phyloP scores from a whole-genome alignment of 2,888 invertebrate species.

The Pheosia gnoma region DNA sequence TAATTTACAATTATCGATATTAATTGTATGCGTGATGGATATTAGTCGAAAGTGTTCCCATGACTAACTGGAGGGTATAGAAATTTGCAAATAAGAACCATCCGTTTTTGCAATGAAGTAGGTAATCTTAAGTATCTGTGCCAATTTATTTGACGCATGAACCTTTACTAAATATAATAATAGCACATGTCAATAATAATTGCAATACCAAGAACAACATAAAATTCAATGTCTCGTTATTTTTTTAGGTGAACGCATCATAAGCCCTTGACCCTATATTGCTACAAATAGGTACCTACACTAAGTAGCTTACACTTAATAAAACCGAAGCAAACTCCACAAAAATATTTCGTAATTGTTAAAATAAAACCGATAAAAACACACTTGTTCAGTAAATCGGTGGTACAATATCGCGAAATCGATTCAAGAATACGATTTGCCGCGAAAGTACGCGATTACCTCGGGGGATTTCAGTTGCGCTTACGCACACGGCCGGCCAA shows the following conservation, averaged over 20 bases:
- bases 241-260: background rate
- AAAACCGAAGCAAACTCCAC: background rate
- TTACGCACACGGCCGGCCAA: slow-evolving; percentile 63
- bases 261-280: background rate
- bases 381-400: slow-evolving; percentile 16
- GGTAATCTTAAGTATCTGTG: background rate
- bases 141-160: background rate
- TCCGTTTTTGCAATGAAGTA: background rate
- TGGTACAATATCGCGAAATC: slow-evolving; percentile 40
- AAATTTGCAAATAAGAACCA: slow-evolving; percentile 19
- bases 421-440: slow-evolving; percentile 47
- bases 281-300: background rate
- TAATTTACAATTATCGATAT: slow-evolving; percentile 41
- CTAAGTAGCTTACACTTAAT: background rate
- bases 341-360: slow-evolving; percentile 1
- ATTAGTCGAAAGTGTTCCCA: slow-evolving; percentile 39
- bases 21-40: slow-evolving; percentile 32
- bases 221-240: background rate
- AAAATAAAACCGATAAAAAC: slow-evolving; percentile 25
- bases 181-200: background rate
- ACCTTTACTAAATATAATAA: background rate
- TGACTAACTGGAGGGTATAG: slow-evolving; percentile 24
- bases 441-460: slow-evolving; percentile 42
- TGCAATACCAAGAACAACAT: background rate
- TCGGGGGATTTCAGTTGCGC: slow-evolving; percentile 51